Percentiles rank a stretch among this genome's conserved stretches.
Evolutionary conservation across 2,888 invertebrate species (phyloP).

Genomic region (Platynereis dumerilii): DNA sequence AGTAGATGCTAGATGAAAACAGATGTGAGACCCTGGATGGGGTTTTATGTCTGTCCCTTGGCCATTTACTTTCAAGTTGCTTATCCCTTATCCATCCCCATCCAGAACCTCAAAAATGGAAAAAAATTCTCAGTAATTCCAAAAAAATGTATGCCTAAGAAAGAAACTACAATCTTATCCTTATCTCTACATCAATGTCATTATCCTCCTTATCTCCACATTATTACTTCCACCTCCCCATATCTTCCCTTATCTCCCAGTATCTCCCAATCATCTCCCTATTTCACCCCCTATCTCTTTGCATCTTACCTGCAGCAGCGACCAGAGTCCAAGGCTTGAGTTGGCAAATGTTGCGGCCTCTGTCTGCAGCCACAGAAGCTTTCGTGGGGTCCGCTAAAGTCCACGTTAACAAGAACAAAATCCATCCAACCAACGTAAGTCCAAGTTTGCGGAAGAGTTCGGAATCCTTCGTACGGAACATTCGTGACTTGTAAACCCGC

Average conservation of each 20-base stretch:
- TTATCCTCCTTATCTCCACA: slow-evolving; percentile 9
- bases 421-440: slow-evolving; percentile 84
- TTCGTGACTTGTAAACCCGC: slow-evolving; percentile 90
- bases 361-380: slow-evolving; percentile 2
- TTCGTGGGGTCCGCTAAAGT: slow-evolving; percentile 68
- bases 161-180: too few relatives aligned
- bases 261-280: background rate
- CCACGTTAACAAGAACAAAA: slow-evolving; percentile 89
- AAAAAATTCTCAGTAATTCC: too few relatives aligned
- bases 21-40: too few relatives aligned
- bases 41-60: too few relatives aligned
- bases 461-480: slow-evolving; percentile 90
- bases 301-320: background rate
- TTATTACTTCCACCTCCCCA: background rate
- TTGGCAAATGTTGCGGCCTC: background rate
- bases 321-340: background rate
- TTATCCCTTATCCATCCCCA: too few relatives aligned
- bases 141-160: too few relatives aligned
- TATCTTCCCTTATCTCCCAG: background rate
- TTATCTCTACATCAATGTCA: too few relatives aligned
- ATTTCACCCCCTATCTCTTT: too few relatives aligned
- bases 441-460: slow-evolving; percentile 92
- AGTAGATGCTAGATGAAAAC: too few relatives aligned
- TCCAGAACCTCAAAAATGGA: too few relatives aligned
- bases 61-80: too few relatives aligned